These are phyloP conservation scores for Spheniscus mendiculus DNA, from an alignment of 2,113 vertebrate species.

Conservation along the genomic window DNA sequence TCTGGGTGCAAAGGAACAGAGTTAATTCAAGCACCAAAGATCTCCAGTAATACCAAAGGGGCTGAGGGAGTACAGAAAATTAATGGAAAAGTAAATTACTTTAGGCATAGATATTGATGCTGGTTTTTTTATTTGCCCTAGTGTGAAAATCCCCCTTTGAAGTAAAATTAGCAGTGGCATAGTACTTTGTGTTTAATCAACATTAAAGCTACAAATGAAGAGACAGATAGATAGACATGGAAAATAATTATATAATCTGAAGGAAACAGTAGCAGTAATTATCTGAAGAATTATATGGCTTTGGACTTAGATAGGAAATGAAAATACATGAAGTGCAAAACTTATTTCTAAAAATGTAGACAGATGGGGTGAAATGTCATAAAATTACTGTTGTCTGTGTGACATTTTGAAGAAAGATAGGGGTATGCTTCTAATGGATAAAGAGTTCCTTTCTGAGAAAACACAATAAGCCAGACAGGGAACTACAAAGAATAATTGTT, in stretches of 20 bases:
- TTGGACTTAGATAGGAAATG: neutral
- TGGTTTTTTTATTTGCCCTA: neutral
- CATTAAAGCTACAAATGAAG: constrained; percentile 10
- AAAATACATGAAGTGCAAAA: neutral
- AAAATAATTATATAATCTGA: neutral
- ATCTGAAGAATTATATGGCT: neutral
- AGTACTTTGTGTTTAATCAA: neutral
- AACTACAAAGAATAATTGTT: neutral
- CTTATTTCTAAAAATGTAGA: neutral
- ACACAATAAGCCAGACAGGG: neutral
- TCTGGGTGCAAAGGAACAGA: neutral
- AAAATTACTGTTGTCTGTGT: neutral
- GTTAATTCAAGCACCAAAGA: neutral
- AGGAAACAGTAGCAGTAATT: constrained; percentile 3
- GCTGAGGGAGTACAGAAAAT: neutral
- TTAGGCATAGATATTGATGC: neutral
- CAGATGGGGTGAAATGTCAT: neutral
- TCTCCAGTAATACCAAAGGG: neutral
- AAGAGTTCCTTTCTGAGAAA: neutral
- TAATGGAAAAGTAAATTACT: neutral
- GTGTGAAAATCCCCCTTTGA: constrained; percentile 1
- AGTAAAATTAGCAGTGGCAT: neutral
- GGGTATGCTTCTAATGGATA: neutral
- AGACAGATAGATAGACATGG: neutral
- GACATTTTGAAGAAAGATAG: neutral